A percentile compares a stretch with the other conserved stretches of the same genome.
Conservation (phyloP, 1,140 invertebrate genomes). For the Halesus radiatus region DNA sequence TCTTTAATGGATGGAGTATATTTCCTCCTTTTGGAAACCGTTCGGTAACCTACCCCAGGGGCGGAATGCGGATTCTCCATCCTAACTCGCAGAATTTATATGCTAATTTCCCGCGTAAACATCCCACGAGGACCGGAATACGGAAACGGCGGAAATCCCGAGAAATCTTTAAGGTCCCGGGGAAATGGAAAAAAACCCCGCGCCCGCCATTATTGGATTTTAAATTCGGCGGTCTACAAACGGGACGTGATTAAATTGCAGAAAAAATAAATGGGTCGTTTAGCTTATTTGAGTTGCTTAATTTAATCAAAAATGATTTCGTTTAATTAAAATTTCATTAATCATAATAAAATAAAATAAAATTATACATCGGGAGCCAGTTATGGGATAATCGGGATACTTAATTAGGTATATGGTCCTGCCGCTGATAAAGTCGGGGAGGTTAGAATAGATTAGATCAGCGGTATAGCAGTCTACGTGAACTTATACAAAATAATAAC, state of each 20-base stretch:
- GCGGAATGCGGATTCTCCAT: not conserved
- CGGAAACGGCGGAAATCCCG: not conserved
- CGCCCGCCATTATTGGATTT: not conserved
- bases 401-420: no score
- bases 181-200: constrained; percentile 4
- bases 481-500: no score
- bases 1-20: not conserved
- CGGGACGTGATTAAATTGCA: not conserved
- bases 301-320: not conserved
- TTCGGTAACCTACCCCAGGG: not conserved
- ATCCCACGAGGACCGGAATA: not conserved
- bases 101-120: constrained; percentile 39
- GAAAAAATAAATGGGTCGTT: not conserved
- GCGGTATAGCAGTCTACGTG: no score
- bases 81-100: constrained; percentile 24
- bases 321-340: no score
- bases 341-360: no score
- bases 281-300: not conserved
- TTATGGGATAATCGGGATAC: not conserved
- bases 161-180: not conserved
- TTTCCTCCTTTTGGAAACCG: not conserved
- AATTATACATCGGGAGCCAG: not conserved
- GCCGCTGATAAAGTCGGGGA: no score
- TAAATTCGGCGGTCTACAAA: not conserved
- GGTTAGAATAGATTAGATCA: no score